phyloP scores from a whole-genome alignment of 2,888 invertebrate genomes.

The Epinotia nisella region DNA sequence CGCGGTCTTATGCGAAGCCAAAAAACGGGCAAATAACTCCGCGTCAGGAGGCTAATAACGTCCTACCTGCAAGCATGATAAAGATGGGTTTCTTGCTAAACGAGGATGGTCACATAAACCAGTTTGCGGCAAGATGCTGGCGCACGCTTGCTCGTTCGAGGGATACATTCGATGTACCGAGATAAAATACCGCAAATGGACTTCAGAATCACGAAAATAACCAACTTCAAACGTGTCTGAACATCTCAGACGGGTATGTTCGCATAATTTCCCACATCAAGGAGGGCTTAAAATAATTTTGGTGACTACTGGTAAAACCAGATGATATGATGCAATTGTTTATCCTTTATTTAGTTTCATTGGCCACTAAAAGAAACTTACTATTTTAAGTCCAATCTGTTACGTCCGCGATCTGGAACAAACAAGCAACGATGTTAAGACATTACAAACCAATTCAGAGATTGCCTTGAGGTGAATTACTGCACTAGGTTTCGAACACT shows the following conservation, averaged over 20 bases:
- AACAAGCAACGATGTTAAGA: slow-evolving; percentile 44
- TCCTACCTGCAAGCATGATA: slow-evolving; percentile 39
- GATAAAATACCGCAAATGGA: slow-evolving; percentile 34
- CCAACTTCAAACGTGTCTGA: not conserved
- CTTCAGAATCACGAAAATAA: not conserved
- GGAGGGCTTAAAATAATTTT: not conserved
- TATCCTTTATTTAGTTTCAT: not conserved
- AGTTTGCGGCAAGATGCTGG: slow-evolving; percentile 38
- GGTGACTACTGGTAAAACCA: not conserved
- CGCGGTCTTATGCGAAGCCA: slow-evolving; percentile 9
- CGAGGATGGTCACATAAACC: slow-evolving; percentile 39
- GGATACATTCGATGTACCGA: slow-evolving; percentile 27
- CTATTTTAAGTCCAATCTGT: slow-evolving; percentile 51
- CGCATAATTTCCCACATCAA: not conserved
- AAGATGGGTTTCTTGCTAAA: slow-evolving; percentile 43
- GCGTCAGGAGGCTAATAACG: slow-evolving; percentile 36
- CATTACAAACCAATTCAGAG: slow-evolving; percentile 24
- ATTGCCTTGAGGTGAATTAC: slow-evolving; percentile 29
- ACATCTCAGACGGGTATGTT: not conserved
- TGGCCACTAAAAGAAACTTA: slow-evolving; percentile 49
- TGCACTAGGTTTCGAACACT: slow-evolving; percentile 13
- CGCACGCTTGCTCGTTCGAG: slow-evolving; percentile 24
- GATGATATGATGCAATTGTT: not conserved
- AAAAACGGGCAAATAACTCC: slow-evolving; percentile 34
- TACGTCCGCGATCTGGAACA: slow-evolving; percentile 53